Evolutionary conservation across 2,113 vertebrate species (phyloP), one percentile per base, ranked within the genome.

Genomic region (Peromyscus polionotus): DNA sequence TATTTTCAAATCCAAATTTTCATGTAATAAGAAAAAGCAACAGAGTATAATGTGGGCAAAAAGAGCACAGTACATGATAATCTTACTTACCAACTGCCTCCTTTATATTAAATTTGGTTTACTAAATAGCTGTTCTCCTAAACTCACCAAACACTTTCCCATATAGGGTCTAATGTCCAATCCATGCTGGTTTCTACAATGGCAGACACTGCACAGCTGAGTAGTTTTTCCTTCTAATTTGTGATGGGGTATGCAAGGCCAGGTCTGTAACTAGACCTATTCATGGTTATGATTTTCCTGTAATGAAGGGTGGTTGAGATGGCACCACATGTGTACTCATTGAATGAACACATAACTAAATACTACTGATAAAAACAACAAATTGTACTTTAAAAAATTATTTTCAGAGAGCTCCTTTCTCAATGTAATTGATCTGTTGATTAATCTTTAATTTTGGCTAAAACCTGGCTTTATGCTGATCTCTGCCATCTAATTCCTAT

Each of bases 381-480:
- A 72, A 90, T 88, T 39, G 70, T 48, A 57, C 8, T 54, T 16
- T 68, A 81, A n/a, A 39, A 95, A 95, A 63, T 86, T 91, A 90
- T 91, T 97, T 93, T 91, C 51, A 91, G 63, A 91, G 26, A 7
- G 10, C 16, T 94, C 19, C 51, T 68, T 95, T 93, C 57, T 65
- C 3, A 73, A 63, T 45, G 86, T 26, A 92, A 22, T 3, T 93
- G 36, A 90, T 81, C 14, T 59, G 77, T 39, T 31, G 7, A 54
- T 93, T 59, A 88, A 45, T 93, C 85, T 96, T 81, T 79, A 92
- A 84, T 79, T 96, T 81, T 90, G 86, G 2, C 79, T 95, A 85
- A 94, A 94, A 91, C n/a, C 73, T 77, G 1, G 36, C 28, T 95
- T 83, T 92, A 31, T 73, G 42, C 42, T 79, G 33, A 86, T 94